Percentiles rank a stretch among this genome's conserved stretches.
These are phyloP conservation scores for Drosophila mojavensis DNA, from an alignment of 1,140 invertebrate species.

Conservation along the genomic window DNA sequence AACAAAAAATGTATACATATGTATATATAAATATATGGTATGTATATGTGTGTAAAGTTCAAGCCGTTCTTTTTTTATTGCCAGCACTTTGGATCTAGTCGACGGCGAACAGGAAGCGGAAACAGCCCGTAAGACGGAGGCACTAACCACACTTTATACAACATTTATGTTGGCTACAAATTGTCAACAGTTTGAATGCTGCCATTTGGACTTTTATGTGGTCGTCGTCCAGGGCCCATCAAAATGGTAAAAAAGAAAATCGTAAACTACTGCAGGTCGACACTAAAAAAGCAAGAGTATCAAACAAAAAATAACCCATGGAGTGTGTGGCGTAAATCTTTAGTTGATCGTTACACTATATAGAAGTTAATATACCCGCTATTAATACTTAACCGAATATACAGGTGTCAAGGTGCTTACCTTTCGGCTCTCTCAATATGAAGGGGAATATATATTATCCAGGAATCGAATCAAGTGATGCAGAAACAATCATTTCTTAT, in stretches of 20 bases:
- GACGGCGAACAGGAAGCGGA: not conserved
- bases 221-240: too few relatives aligned
- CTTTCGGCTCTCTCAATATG: too few relatives aligned
- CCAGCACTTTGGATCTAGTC: constrained; percentile 1
- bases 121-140: too few relatives aligned
- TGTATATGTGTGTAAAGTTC: not conserved
- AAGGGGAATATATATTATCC: too few relatives aligned
- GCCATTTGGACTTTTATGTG: too few relatives aligned
- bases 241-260: too few relatives aligned
- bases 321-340: not conserved
- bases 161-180: not conserved
- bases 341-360: not conserved
- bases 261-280: too few relatives aligned
- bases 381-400: not conserved
- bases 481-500: too few relatives aligned
- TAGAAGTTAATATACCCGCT: not conserved
- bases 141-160: too few relatives aligned
- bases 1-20: not conserved
- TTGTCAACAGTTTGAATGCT: not conserved
- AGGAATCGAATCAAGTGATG: too few relatives aligned
- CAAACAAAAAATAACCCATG: not conserved
- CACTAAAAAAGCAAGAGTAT: too few relatives aligned
- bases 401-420: not conserved
- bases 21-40: too few relatives aligned
- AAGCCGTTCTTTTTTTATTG: not conserved